Evolutionary conservation across 1,140 invertebrate genomes (phyloP).

Genomic region (Oryzaephilus surinamensis): DNA sequence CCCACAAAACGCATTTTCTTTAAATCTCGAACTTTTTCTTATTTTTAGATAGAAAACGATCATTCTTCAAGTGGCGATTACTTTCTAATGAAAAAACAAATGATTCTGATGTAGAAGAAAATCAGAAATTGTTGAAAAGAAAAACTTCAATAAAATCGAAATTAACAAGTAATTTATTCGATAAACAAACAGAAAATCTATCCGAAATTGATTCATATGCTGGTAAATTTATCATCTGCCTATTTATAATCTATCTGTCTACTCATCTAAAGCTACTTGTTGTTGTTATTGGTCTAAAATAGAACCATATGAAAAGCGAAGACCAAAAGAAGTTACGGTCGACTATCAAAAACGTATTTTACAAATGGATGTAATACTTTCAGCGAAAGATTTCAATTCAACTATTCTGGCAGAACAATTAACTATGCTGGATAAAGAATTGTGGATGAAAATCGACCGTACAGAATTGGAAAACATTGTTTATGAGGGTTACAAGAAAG

Average conservation of each 20-base stretch:
- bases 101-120: too few species aligned
- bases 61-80: too few species aligned
- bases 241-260: not conserved
- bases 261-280: too few species aligned
- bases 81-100: conserved; percentile 1
- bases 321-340: conserved; percentile 26
- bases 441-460: conserved; percentile 39
- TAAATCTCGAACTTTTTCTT: too few species aligned
- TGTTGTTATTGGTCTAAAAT: too few species aligned
- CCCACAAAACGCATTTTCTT: too few species aligned
- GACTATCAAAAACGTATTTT: conserved; percentile 30
- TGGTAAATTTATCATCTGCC: too few species aligned
- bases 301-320: too few species aligned
- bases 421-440: conserved; percentile 43
- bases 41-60: conserved; percentile 1
- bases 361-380: conserved; percentile 34
- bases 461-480: conserved; percentile 23
- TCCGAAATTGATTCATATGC: too few species aligned
- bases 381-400: conserved; percentile 44
- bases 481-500: conserved; percentile 28
- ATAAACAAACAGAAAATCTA: too few species aligned
- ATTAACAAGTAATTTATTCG: conserved; percentile 3
- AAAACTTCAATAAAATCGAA: too few species aligned
- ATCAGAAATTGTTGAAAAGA: too few species aligned
- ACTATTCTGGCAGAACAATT: conserved; percentile 40